Conservation (phyloP, 2,797 vertebrate genomes). For the Philypnodon macrostomus region DNA sequence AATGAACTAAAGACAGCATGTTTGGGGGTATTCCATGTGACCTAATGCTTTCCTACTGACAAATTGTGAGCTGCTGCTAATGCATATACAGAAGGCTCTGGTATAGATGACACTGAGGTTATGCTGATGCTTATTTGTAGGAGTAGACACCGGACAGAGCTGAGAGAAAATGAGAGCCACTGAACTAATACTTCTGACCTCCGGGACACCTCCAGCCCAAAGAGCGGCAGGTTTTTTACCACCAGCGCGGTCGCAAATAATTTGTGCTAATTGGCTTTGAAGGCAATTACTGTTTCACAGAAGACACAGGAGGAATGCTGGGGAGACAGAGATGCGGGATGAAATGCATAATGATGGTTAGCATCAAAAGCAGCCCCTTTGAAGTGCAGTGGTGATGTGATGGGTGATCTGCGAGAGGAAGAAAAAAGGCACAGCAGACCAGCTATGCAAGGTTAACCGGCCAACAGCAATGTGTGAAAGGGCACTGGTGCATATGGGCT, state of each 20-base stretch:
- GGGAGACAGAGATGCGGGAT: constrained; percentile 55
- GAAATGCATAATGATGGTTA: constrained; percentile 72
- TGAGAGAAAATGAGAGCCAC: constrained; percentile 51
- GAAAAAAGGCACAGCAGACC: constrained; percentile 20
- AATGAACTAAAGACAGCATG: no score
- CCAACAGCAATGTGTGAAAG: constrained; percentile 11
- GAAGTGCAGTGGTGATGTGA: constrained; percentile 61
- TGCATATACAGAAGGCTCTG: constrained; percentile 47
- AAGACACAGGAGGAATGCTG: constrained; percentile 59
- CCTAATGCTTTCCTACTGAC: no score
- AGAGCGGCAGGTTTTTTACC: constrained; percentile 46
- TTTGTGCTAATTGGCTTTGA: constrained; percentile 73
- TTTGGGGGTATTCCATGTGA: no score
- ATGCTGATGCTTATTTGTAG: constrained; percentile 46
- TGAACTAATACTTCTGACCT: constrained; percentile 61
- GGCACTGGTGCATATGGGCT: not conserved
- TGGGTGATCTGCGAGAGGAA: constrained; percentile 43
- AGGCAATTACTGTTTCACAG: constrained; percentile 65
- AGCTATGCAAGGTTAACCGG: constrained; percentile 49
- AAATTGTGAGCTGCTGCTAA: constrained; percentile 56
- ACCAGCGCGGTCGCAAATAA: constrained; percentile 57
- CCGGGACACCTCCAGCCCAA: constrained; percentile 44
- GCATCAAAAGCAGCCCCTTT: constrained; percentile 68
- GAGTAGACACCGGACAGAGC: constrained; percentile 50
- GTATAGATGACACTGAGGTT: constrained; percentile 51